These are phyloP conservation scores for Myrmophylax atrothorax DNA, from an alignment of 2,113 vertebrate genomes.

Conservation along the genomic window DNA sequence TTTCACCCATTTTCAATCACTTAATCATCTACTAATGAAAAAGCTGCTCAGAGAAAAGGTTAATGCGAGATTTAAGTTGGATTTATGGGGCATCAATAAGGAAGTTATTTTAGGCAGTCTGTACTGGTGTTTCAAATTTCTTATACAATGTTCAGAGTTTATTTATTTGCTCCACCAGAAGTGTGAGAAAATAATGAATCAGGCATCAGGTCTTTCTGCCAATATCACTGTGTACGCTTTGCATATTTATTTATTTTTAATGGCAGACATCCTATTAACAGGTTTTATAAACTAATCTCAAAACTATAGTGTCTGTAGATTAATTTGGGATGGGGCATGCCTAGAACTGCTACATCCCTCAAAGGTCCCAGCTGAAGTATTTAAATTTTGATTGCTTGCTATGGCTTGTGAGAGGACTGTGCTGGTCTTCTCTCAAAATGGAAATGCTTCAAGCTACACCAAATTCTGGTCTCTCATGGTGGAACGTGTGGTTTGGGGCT, in stretches of 20 bases:
- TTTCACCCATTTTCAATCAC: neutral
- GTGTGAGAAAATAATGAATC: neutral
- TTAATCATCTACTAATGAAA: neutral
- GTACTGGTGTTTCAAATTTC: neutral
- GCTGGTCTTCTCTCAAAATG: neutral
- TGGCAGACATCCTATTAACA: neutral
- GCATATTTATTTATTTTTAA: neutral
- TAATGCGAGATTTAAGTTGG: neutral
- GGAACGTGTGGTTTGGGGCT: neutral
- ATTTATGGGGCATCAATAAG: conserved; percentile 2
- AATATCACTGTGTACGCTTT: neutral
- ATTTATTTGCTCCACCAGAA: conserved; percentile 9
- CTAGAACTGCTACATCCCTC: neutral
- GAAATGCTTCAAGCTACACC: neutral
- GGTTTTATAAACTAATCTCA: neutral
- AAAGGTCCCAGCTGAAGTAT: neutral
- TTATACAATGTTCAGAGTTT: neutral
- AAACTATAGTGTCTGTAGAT: neutral
- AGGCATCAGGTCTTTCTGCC: neutral
- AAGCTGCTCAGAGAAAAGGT: neutral
- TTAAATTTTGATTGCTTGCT: neutral
- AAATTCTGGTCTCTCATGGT: neutral
- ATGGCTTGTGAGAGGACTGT: neutral
- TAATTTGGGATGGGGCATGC: neutral
- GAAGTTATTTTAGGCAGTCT: neutral